Evolutionary conservation across 2,888 invertebrate genomes (phyloP), one percentile per base, ranked within the genome.

Genomic region (Tuta absoluta): DNA sequence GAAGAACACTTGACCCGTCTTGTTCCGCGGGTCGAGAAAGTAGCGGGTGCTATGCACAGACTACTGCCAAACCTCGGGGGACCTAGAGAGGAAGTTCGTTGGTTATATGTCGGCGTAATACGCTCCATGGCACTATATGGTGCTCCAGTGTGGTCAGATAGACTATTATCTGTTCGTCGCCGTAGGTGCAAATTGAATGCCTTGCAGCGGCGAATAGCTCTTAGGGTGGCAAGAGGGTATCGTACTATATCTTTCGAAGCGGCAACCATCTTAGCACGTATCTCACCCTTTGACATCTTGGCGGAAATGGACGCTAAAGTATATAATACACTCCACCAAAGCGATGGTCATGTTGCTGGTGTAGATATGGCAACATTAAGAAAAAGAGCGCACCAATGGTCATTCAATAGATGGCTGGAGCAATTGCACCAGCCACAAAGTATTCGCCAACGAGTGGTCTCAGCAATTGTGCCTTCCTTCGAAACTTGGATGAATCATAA

Each of bases 211-310:
- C 33, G 24, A 1, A 58, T 58, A 1, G 58, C 58, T n/a, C 11
- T 57, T 5, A 33, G 58, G 38, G 38, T 58, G 12, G 51, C 41
- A n/a, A 38, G 68, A 24, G 67, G 67, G 0, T 67, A 67, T 51
- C 63, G 59, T 0, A 66, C 66, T 2, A 66, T 66, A 21, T 68
- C 66, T 0, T 64, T 61, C 28, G 63, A 68, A 51, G 66, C 65
- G 62, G 64, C 63, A n/a, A 66, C 57, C 7, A 28, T 68, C 17
- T 38, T 69, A 21, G 69, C 66, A 7, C 59, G 66, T 5, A 62
- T 65, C 38, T 67, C 66, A 19, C 67, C 67, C 19, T 45, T 67
- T 21, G 65, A 69, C 49, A 64, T 69, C 37, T 24, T 65, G 65
- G 64, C 66, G 63, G 69, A 65, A 33, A 68, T 63, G 67, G 66